Evolutionary conservation across 2,888 invertebrate species (phyloP).

Genomic region (Aquatica leii): DNA sequence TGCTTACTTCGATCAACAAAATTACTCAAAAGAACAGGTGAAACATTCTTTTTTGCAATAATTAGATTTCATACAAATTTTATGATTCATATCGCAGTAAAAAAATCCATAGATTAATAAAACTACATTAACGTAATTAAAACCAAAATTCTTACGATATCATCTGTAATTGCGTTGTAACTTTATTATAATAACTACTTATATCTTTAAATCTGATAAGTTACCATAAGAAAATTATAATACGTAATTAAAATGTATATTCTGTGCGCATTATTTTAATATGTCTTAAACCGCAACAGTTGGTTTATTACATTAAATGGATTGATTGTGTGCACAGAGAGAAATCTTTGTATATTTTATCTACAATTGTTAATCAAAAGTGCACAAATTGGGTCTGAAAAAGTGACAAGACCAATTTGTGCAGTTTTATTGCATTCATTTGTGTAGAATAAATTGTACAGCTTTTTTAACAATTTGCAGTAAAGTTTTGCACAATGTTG

Average conservation of each 20-base stretch:
- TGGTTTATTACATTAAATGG: background rate
- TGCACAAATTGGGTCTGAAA: no score
- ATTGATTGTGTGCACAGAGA: background rate
- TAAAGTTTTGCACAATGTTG: no score
- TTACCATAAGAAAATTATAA: conserved; percentile 4
- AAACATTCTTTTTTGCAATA: no score
- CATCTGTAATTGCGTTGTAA: conserved; percentile 7
- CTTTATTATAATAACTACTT: conserved; percentile 10
- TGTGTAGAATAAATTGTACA: no score
- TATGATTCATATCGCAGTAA: no score
- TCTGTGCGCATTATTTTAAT: background rate
- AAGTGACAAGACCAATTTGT: no score
- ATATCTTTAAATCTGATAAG: background rate
- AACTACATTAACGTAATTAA: conserved; percentile 6
- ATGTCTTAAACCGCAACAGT: no score
- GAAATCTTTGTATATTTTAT: no score
- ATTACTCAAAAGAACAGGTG: background rate
- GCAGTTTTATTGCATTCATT: no score
- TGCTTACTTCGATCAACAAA: conserved; percentile 15
- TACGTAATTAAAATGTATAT: conserved; percentile 8
- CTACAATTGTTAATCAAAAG: no score
- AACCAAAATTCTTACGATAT: conserved; percentile 2
- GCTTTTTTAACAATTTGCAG: no score
- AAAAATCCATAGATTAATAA: conserved; percentile 6
- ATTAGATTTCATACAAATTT: no score